phyloP scores from a whole-genome alignment of 2,797 vertebrate species.

The Alcedo atthis region DNA sequence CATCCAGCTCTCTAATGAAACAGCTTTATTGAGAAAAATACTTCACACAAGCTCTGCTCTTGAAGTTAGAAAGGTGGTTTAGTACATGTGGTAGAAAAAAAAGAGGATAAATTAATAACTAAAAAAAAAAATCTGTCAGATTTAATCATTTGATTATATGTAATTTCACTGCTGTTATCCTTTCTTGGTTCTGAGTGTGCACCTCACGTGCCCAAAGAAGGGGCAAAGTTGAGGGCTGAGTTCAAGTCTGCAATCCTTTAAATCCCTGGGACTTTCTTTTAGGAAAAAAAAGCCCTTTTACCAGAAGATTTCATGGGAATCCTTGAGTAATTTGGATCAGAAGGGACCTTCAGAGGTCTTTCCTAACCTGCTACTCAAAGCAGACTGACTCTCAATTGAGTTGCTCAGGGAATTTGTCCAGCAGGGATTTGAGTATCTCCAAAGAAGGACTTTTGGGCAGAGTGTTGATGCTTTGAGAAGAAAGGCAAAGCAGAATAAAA shows the following conservation, averaged over 20 bases:
- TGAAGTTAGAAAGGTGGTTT: background rate
- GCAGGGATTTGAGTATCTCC: background rate
- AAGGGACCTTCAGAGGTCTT: background rate
- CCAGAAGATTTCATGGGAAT: background rate
- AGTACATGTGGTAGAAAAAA: background rate
- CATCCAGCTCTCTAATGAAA: background rate
- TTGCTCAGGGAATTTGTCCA: background rate
- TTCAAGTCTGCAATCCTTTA: background rate
- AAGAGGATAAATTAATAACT: background rate
- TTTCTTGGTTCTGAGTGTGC: background rate
- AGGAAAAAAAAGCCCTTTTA: background rate
- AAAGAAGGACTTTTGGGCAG: background rate
- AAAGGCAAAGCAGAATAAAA: conserved; percentile 54
- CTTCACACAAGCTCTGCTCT: background rate
- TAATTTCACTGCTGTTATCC: background rate
- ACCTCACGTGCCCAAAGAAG: background rate
- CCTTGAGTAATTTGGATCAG: background rate
- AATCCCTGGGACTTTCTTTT: background rate
- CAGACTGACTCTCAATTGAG: background rate
- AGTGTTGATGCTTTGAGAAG: conserved; percentile 5
- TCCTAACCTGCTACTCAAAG: background rate
- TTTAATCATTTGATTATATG: background rate
- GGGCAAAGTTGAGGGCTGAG: background rate
- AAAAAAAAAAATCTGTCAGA: background rate
- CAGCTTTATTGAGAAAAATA: background rate